A percentile compares a stretch with the other conserved stretches of the same genome.
These are phyloP conservation scores for Oopsacas minuta DNA, from an alignment of 37 sponge, comb jelly and placozoan genomes.

Conservation along the genomic window DNA sequence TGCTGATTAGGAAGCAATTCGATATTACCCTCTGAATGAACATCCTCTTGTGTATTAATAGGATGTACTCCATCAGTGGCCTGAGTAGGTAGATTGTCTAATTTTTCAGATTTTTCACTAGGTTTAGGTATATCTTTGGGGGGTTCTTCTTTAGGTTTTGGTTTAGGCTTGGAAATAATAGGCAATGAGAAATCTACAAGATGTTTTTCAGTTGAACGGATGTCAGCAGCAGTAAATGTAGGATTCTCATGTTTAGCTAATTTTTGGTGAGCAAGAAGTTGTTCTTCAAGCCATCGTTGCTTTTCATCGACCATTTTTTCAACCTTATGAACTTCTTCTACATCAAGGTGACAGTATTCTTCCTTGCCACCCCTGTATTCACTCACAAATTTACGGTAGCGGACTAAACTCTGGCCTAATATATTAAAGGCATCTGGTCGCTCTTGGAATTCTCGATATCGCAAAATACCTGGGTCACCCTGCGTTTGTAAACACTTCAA, in stretches of 20 bases:
- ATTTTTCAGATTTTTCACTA: neutral
- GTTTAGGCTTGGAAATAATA: constrained; percentile 87
- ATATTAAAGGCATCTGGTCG: constrained; percentile 56
- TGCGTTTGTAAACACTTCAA: constrained; percentile 30
- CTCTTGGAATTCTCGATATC: constrained; percentile 43
- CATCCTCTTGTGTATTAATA: neutral
- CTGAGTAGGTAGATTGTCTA: no score
- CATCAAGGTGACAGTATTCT: constrained; percentile 63
- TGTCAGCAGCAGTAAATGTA: constrained; percentile 39
- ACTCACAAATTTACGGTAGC: constrained; percentile 65
- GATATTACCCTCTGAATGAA: neutral
- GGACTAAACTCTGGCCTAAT: constrained; percentile 50
- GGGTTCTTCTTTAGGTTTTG: constrained; percentile 95
- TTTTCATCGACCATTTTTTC: constrained; percentile 35
- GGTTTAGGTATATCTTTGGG: constrained; percentile 43
- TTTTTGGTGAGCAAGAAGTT: constrained; percentile 31
- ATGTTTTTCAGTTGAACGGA: constrained; percentile 33
- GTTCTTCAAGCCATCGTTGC: constrained; percentile 52
- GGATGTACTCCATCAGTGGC: no score
- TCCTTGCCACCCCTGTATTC: constrained; percentile 62
- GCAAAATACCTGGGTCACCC: constrained; percentile 46
- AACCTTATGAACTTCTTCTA: constrained; percentile 72
- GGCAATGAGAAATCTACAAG: constrained; percentile 26
- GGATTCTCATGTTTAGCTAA: constrained; percentile 35
- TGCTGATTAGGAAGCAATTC: neutral